Evolutionary conservation across 2,797 vertebrate species (phyloP).

Genomic region (Bovichtus diacanthus): DNA sequence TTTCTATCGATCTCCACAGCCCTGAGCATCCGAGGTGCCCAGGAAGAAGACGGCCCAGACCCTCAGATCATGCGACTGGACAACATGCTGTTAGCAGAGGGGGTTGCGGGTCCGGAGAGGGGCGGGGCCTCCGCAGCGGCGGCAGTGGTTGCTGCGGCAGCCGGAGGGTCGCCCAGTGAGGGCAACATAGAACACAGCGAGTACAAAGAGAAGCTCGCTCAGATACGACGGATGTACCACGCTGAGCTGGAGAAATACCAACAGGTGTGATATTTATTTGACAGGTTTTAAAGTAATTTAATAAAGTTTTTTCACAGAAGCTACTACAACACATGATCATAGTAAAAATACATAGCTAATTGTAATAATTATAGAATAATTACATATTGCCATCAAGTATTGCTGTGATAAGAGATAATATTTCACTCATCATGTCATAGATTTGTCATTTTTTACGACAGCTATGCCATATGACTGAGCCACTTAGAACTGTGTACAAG

Average conservation of each 20-base stretch:
- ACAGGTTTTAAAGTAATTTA: not conserved
- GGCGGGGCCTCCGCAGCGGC: conserved; percentile 79
- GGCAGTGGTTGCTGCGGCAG: conserved; percentile 72
- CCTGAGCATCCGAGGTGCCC: conserved; percentile 78
- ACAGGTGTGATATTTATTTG: conserved; percentile 76
- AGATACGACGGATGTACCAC: conserved; percentile 86
- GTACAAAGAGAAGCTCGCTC: conserved; percentile 87
- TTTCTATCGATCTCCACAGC: conserved; percentile 55
- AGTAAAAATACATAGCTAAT: not conserved
- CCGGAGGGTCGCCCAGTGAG: conserved; percentile 80
- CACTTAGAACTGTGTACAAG: not conserved
- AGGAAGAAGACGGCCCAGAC: conserved; percentile 82
- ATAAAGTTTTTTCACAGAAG: not conserved
- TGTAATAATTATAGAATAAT: not conserved
- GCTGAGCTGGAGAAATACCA: conserved; percentile 87
- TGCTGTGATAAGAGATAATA: not conserved
- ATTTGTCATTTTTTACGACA: not conserved
- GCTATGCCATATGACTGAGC: not conserved
- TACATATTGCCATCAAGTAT: not conserved
- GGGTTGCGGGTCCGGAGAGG: conserved; percentile 83
- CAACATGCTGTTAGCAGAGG: conserved; percentile 88
- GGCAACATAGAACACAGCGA: conserved; percentile 83
- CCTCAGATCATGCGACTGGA: conserved; percentile 84
- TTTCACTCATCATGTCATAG: not conserved
- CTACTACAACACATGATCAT: not conserved